Conservation (phyloP, 1,140 invertebrate genomes). For the Eriocheir sinensis region DNA sequence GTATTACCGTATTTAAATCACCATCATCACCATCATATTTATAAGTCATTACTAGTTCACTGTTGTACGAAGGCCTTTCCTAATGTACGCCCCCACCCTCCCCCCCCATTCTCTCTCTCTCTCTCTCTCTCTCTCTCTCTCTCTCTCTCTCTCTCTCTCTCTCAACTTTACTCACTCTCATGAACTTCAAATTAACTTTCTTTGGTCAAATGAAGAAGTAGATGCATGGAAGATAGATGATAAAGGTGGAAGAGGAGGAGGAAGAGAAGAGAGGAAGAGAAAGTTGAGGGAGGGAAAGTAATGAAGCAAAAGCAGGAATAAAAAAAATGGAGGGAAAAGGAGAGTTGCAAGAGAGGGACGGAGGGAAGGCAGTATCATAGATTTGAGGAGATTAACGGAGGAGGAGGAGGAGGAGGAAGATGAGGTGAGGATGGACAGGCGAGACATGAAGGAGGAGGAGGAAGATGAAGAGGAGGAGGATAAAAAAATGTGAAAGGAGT, state of each 20-base stretch:
- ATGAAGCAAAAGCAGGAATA: no score
- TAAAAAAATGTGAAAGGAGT: neutral
- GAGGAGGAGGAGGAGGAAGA: neutral
- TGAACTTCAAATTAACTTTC: neutral
- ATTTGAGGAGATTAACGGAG: neutral
- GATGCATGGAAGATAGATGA: neutral
- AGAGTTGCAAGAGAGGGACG: no score
- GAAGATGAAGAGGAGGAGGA: neutral
- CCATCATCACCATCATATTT: no score
- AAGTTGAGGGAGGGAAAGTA: no score
- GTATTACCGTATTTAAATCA: no score
- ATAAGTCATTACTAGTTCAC: no score
- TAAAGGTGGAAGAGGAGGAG: neutral
- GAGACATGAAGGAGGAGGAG: neutral
- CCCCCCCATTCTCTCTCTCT: no score
- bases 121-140: conserved; percentile 29
- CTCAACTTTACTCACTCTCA: neutral
- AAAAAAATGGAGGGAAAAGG: no score
- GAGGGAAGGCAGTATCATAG: no score
- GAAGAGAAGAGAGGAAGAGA: neutral
- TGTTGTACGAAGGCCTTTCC: no score
- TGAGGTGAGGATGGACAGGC: neutral
- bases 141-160: neutral
- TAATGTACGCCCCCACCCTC: no score
- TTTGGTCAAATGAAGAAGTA: neutral